Percentiles rank a stretch among this genome's conserved stretches.
Evolutionary conservation across 2,113 vertebrate genomes (phyloP).

Genomic region (Hemibagrus wyckioides): DNA sequence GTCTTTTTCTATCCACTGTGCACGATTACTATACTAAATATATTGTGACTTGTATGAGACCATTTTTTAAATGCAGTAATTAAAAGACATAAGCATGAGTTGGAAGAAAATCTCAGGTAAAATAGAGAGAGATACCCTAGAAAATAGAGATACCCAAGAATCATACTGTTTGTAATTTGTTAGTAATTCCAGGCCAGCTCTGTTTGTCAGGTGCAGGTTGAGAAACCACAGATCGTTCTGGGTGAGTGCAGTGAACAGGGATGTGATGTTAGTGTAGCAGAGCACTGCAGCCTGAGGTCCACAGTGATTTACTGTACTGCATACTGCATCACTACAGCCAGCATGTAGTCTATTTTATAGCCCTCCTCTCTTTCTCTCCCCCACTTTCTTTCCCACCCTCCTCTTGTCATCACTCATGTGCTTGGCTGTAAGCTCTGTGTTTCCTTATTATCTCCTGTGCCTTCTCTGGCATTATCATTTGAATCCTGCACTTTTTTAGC

Average conservation of each 20-base stretch:
- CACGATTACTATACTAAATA: neutral
- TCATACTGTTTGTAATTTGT: neutral
- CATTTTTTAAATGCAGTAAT: neutral
- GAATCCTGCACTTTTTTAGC: constrained; percentile 1
- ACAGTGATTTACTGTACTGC: constrained; percentile 40
- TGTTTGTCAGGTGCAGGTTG: neutral
- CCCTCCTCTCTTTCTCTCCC: neutral
- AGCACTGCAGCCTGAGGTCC: constrained; percentile 25
- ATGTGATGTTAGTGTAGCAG: neutral
- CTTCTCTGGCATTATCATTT: constrained; percentile 32
- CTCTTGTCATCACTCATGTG: constrained; percentile 26
- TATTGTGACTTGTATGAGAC: neutral
- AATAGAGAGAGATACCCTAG: neutral
- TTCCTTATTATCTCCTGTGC: constrained; percentile 28
- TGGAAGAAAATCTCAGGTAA: neutral
- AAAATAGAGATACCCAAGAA: neutral
- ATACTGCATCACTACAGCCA: constrained; percentile 18
- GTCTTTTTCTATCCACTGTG: neutral
- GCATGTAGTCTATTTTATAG: constrained; percentile 38
- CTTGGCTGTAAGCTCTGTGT: neutral
- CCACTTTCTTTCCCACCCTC: neutral
- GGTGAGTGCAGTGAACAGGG: neutral
- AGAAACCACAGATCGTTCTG: neutral
- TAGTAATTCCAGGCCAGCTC: neutral
- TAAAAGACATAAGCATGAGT: neutral